Base-by-base conservation (phyloP, 2,888 invertebrate genomes). In the Ypsolopha scabrella region DNA sequence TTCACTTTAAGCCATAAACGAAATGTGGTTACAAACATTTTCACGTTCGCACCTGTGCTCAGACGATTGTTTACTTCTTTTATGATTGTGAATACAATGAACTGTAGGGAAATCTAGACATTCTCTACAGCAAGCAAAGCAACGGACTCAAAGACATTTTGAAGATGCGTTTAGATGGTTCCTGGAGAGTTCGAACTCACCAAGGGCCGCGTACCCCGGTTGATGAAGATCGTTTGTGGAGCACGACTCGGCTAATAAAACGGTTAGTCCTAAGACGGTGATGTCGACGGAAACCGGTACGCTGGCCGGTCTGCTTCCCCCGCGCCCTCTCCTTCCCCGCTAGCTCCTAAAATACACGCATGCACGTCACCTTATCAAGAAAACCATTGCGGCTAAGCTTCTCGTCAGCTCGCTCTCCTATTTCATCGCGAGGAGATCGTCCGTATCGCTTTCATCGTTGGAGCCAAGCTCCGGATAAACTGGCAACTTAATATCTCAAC, bases 241-340 rank as follows among this genome's bases (percentile, higher is more conserved):
- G 75, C 82, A 80, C 72, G 65, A 78, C 77, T 75, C 69, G 70
- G 73, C 80, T 82, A 81, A 80, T 83, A 81, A 83, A 85, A 86
- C 86, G 77, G 82, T 83, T 80, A 79, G 77, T 75, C 75, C 78
- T 80, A 78, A 63, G 53, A 46, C 53, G 53, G 61, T 61, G 63
- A 73, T 70, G 78, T 71, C 66, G 77, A 76, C 65, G 70, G 69
- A 77, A 85, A 86, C 83, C 85, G 83, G 86, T 85, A 77, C 69
- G 71, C 63, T 60, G 75, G 83, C 85, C 85, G 82, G 85, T 81
- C 80, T 60, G 58, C 59, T 54, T 53, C 56, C 54, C 53, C 55
- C 57, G 62, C 64, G 60, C 62, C 65, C 67, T 60, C 63, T 58
- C 64, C 65, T 64, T 60, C 57, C 68, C 72, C 72, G 69, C 69